Percentiles rank a stretch among this genome's conserved stretches.
These are phyloP conservation scores for Catharus bicknelli DNA, from an alignment of 2,113 vertebrate species.

Conservation along the genomic window DNA sequence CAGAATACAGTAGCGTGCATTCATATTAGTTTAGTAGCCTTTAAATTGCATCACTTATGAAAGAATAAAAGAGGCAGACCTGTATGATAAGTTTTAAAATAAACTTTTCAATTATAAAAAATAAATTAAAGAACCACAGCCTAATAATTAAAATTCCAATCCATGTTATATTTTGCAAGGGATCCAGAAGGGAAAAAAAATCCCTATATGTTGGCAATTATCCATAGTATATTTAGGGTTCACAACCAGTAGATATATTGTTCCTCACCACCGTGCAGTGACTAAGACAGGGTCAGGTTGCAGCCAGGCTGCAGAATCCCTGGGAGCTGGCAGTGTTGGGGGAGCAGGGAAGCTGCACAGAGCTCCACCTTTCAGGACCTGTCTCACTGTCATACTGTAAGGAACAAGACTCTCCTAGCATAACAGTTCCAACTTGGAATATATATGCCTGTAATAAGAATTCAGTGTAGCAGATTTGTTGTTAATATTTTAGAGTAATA, in stretches of 20 bases:
- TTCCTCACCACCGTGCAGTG: neutral
- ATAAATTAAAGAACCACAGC: neutral
- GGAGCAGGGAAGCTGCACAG: neutral
- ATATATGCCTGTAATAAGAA: neutral
- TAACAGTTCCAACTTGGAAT: neutral
- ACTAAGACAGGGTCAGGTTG: neutral
- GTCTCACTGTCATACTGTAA: rapidly evolving
- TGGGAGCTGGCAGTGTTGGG: rapidly evolving
- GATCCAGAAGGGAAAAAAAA: neutral
- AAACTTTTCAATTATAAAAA: neutral
- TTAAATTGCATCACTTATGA: neutral
- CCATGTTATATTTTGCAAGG: neutral
- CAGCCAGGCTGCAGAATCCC: neutral
- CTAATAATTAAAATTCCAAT: neutral
- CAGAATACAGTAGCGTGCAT: neutral
- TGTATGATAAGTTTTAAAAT: neutral
- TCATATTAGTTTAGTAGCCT: neutral
- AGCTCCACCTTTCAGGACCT: neutral
- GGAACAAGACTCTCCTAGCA: neutral
- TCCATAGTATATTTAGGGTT: rapidly evolving
- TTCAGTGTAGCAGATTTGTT: neutral
- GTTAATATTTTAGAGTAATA: neutral
- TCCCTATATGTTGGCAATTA: neutral
- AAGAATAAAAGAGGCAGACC: neutral
- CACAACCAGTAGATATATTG: neutral